Evolutionary conservation across 2,113 vertebrate genomes (phyloP).

Genomic region (Mola mola): DNA sequence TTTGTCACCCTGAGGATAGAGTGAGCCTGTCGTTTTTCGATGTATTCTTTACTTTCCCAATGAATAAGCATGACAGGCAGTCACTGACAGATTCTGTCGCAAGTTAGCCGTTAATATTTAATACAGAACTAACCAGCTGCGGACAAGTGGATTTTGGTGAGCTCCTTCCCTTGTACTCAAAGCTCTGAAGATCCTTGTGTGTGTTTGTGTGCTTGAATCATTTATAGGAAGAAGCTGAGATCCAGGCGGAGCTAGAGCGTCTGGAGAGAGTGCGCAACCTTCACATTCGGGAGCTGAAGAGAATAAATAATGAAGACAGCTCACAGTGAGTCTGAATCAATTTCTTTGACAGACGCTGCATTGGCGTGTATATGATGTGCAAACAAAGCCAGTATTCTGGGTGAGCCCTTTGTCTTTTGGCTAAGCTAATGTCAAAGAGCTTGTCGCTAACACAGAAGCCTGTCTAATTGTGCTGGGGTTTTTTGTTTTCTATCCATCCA

Average conservation of each 20-base stretch:
- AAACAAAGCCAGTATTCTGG: neutral
- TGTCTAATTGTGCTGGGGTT: too few relatives aligned
- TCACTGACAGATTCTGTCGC: conserved; percentile 25
- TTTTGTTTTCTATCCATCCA: conserved; percentile 23
- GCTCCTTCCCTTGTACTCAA: conserved; percentile 42
- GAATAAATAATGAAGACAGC: conserved; percentile 99
- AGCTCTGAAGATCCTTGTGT: conserved; percentile 55
- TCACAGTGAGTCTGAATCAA: conserved; percentile 90
- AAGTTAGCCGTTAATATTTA: conserved; percentile 67
- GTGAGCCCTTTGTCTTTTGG: neutral
- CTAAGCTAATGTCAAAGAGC: neutral
- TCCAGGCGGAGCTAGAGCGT: conserved; percentile 98
- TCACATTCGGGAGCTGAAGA: conserved; percentile 99
- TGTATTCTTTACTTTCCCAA: conserved; percentile 42
- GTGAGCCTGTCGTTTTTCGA: conserved; percentile 15
- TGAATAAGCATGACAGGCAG: conserved; percentile 30
- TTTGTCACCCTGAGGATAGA: neutral
- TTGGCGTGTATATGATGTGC: conserved; percentile 30
- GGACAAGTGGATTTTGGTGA: conserved; percentile 61
- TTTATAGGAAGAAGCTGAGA: conserved; percentile 99
- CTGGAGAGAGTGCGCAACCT: conserved; percentile 99
- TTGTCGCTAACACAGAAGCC: too few relatives aligned
- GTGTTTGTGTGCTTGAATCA: conserved; percentile 67
- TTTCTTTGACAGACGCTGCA: conserved; percentile 44
- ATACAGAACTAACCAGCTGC: conserved; percentile 39